Evolutionary conservation across 2,113 vertebrate species (phyloP).

Genomic region (Epinephelus fuscoguttatus): DNA sequence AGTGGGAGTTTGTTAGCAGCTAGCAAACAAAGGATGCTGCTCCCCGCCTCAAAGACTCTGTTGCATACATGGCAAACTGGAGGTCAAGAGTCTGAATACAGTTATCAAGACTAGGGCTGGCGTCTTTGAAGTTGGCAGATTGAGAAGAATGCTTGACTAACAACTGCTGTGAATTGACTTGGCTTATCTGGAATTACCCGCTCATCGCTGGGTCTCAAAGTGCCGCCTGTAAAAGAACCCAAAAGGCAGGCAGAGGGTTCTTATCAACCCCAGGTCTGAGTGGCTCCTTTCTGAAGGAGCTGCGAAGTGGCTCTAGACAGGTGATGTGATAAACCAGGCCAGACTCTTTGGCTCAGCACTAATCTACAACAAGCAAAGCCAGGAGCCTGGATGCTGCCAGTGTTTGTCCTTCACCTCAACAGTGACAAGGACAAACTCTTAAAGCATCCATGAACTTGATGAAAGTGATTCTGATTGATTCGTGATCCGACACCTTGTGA

Average conservation of each 20-base stretch:
- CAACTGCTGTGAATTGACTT: conserved; percentile 59
- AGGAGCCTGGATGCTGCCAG: conserved; percentile 33
- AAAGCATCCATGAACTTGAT: conserved; percentile 25
- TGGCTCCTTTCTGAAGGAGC: conserved; percentile 52
- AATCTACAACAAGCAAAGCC: conserved; percentile 50
- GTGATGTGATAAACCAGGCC: conserved; percentile 59
- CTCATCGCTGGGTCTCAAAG: conserved; percentile 51
- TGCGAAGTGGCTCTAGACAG: conserved; percentile 69
- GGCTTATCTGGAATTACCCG: conserved; percentile 73
- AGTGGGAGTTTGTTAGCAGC: conserved; percentile 71
- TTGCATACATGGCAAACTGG: conserved; percentile 57
- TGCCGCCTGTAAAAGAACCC: conserved; percentile 45
- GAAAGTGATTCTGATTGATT: neutral
- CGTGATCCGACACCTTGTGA: neutral
- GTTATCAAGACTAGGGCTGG: conserved; percentile 55
- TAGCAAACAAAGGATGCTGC: conserved; percentile 77
- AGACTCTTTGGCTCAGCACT: conserved; percentile 42
- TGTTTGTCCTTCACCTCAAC: conserved; percentile 22
- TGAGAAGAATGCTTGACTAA: conserved; percentile 58
- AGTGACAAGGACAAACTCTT: conserved; percentile 25
- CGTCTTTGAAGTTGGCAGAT: conserved; percentile 71
- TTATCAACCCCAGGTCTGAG: conserved; percentile 60
- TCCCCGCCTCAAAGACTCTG: conserved; percentile 70
- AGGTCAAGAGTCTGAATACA: conserved; percentile 72
- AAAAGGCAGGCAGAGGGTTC: conserved; percentile 43